Base-by-base conservation (phyloP, 2,797 vertebrate species). In the Tauraco hartlaubi region DNA sequence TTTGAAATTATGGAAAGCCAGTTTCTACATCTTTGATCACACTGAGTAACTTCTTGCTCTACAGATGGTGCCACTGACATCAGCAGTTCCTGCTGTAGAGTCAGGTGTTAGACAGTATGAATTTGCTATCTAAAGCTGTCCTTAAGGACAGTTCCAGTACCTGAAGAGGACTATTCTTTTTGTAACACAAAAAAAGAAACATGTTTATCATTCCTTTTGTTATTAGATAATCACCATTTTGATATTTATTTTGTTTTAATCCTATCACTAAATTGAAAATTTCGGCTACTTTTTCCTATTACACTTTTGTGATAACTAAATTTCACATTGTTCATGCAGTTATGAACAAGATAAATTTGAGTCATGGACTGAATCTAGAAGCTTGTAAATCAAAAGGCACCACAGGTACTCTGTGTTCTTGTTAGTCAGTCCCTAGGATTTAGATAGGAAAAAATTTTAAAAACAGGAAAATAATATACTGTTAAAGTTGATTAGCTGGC, bases 381-480 rank as follows among this genome's bases (percentile, higher is more conserved):
- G 77, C 78, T 88, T 96, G 78, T 85, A 97, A 97, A 94, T 96
- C 90, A 96, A 95, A 97, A 95, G 44, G 43, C 73, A 90, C 95
- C 68, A 86, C 81, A 79, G 95, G 85, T 96, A 94, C 96, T 89
- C 90, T 96, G 43, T 90, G 76, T 95, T 97, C 94, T 96, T 97
- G 89, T 97, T 97, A 95, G 56, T 78, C 86, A 77, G 64, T 84
- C 79, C 79, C 93, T 94, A 94, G 72, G 73, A 93, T 96, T 97
- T 96, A 92, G 59, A 95, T 76, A 90, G 91, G 88, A 85, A 85
- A 96, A 95, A 94, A 54, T 0, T 9, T 87, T 95, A 93, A 96
- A 97, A 97, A 96, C 92, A 97, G 77, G 85, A 95, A 97, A 97
- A 97, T 97, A 97, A 97, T 97, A 96, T 92, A 97, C 79, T 97